phyloP scores from a whole-genome alignment of 2,888 invertebrate genomes.

The Actias luna region DNA sequence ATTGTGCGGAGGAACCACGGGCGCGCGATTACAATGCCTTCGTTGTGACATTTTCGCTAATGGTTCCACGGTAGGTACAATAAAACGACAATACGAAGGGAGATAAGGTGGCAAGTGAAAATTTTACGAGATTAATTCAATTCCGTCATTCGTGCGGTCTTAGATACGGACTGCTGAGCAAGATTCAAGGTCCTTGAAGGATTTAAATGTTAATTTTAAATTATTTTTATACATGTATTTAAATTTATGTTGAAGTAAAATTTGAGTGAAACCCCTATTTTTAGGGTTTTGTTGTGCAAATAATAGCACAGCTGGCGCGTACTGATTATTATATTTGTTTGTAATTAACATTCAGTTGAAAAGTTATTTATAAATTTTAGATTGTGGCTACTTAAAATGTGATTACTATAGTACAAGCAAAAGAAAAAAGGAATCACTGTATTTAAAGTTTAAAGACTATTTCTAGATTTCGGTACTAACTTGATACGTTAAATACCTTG shows the following conservation, averaged over 20 bases:
- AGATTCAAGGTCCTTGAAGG: slow-evolving; percentile 14
- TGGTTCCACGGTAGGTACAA: slow-evolving; percentile 80
- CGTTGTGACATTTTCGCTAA: slow-evolving; percentile 81
- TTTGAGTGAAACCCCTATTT: background rate
- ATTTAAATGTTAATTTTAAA: slow-evolving; percentile 8
- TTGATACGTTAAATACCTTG: too few relatives aligned
- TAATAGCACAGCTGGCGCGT: background rate
- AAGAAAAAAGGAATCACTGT: too few relatives aligned
- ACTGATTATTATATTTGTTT: background rate
- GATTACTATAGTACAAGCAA: too few relatives aligned
- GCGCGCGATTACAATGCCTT: slow-evolving; percentile 74
- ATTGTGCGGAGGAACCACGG: slow-evolving; percentile 74
- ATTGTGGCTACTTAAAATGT: background rate
- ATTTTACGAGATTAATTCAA: slow-evolving; percentile 79
- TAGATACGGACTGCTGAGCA: slow-evolving; percentile 30
- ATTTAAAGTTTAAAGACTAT: too few relatives aligned
- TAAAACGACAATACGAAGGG: slow-evolving; percentile 79
- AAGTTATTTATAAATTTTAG: background rate
- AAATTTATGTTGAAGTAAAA: background rate
- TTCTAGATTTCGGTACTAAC: too few relatives aligned
- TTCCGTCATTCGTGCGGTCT: slow-evolving; percentile 42
- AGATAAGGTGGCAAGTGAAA: slow-evolving; percentile 81
- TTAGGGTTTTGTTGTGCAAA: background rate
- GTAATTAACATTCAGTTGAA: background rate
- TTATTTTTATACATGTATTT: background rate